Conservation (phyloP, 2,113 vertebrate genomes). For the Emydura subglobosa region DNA sequence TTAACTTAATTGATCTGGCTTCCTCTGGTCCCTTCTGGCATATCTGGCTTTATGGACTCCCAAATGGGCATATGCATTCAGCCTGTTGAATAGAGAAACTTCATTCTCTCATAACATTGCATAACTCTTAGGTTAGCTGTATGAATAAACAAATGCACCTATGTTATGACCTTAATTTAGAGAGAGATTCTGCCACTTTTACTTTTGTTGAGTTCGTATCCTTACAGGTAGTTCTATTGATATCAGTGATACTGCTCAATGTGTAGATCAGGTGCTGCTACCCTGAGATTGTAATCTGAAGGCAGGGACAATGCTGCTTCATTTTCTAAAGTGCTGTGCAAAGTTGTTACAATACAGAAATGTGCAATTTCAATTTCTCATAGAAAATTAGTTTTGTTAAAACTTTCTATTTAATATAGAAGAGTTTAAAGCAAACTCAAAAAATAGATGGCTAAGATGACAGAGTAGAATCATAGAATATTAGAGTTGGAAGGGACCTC, state of each 20-base stretch:
- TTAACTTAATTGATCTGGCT: not conserved
- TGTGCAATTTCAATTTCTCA: not conserved
- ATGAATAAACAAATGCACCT: not conserved
- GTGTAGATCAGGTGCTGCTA: not conserved
- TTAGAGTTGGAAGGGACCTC: too few relatives aligned
- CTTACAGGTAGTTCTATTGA: not conserved
- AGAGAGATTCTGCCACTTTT: not conserved
- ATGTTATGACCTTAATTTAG: not conserved
- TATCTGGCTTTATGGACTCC: not conserved
- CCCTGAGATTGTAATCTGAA: not conserved
- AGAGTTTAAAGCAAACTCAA: too few relatives aligned
- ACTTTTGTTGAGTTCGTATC: rapidly evolving
- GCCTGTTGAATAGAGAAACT: not conserved
- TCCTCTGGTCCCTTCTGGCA: not conserved
- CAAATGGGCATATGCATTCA: not conserved
- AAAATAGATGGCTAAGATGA: not conserved
- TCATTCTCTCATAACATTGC: rapidly evolving
- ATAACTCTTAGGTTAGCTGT: rapidly evolving
- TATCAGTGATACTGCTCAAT: not conserved
- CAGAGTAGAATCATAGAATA: not conserved
- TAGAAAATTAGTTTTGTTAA: not conserved
- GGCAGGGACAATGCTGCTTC: not conserved
- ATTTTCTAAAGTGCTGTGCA: not conserved
- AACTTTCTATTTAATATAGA: not conserved
- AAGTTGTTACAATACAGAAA: not conserved